Evolutionary conservation across 1,140 invertebrate genomes (phyloP).

Genomic region (Sitophilus oryzae): DNA sequence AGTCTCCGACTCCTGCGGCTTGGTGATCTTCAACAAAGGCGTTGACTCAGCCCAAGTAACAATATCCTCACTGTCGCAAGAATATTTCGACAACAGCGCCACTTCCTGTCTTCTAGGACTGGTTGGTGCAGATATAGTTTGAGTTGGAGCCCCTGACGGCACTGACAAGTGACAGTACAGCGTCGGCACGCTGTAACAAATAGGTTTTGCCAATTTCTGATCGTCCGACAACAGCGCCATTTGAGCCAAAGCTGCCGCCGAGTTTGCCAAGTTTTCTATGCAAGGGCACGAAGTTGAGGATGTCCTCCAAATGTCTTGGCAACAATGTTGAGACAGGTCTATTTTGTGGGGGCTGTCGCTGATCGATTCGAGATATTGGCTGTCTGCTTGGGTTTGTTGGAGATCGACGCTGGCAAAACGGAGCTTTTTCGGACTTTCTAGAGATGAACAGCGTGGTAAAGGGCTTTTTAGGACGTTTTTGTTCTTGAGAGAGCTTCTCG

Average conservation of each 20-base stretch:
- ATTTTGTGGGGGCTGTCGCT: constrained; percentile 47
- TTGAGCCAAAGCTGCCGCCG: constrained; percentile 38
- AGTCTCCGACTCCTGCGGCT: constrained; percentile 20
- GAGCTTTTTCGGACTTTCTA: constrained; percentile 73
- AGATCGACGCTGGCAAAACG: constrained; percentile 65
- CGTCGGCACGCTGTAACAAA: constrained; percentile 39
- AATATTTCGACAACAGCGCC: constrained; percentile 32
- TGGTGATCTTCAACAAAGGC: constrained; percentile 43
- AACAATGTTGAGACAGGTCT: constrained; percentile 32
- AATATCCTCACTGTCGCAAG: constrained; percentile 43
- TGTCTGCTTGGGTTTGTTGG: constrained; percentile 30
- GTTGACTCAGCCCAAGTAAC: constrained; percentile 44
- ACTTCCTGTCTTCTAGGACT: constrained; percentile 45
- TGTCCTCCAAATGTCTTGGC: constrained; percentile 45
- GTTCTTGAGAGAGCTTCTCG: constrained; percentile 62
- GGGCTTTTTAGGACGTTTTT: constrained; percentile 41
- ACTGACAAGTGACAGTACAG: constrained; percentile 32
- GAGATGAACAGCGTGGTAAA: constrained; percentile 60
- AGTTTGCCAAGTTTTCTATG: constrained; percentile 50
- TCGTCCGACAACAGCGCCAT: constrained; percentile 37
- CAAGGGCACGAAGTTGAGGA: constrained; percentile 57
- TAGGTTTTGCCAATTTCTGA: constrained; percentile 26
- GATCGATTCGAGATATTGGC: constrained; percentile 45
- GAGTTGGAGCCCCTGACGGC: constrained; percentile 26
- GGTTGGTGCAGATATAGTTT: constrained; percentile 46